Evolutionary conservation across 2,113 vertebrate genomes (phyloP).

Genomic region (Scopus umbretta): DNA sequence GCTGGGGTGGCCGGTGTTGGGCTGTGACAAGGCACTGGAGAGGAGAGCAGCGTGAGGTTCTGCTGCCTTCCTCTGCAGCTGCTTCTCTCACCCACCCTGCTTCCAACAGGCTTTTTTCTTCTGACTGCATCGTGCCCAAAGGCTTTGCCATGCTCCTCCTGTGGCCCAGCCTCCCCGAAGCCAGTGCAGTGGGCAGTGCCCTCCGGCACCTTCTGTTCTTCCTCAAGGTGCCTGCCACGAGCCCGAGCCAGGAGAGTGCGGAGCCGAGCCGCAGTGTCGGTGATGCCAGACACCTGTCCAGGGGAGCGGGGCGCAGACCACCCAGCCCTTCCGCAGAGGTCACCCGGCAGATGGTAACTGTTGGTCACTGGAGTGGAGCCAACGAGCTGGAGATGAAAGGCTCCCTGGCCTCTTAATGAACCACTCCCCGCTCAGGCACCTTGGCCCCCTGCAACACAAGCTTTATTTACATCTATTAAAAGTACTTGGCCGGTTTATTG

Average conservation of each 20-base stretch:
- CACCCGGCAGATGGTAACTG: background rate
- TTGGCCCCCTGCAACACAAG: background rate
- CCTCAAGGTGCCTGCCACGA: background rate
- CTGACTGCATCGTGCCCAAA: rapidly evolving
- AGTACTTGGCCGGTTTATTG: background rate
- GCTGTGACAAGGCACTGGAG: rapidly evolving
- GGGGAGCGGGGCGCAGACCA: background rate
- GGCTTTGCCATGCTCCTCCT: background rate
- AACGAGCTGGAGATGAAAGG: background rate
- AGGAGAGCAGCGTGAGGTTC: background rate
- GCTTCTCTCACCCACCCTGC: background rate
- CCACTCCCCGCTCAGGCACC: background rate
- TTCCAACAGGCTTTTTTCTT: rapidly evolving
- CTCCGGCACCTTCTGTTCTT: rapidly evolving
- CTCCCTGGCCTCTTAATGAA: background rate
- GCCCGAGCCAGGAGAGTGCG: rapidly evolving
- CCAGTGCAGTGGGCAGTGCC: background rate
- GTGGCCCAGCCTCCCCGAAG: rapidly evolving
- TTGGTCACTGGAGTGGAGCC: background rate
- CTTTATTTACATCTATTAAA: background rate
- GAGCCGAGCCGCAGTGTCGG: rapidly evolving
- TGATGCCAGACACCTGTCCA: background rate
- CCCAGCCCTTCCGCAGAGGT: background rate
- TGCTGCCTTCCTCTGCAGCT: background rate
- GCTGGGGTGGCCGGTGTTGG: background rate